Evolutionary conservation across 1,140 invertebrate genomes (phyloP), one percentile per base, ranked within the genome.

Genomic region (Cryptotermes secundus): DNA sequence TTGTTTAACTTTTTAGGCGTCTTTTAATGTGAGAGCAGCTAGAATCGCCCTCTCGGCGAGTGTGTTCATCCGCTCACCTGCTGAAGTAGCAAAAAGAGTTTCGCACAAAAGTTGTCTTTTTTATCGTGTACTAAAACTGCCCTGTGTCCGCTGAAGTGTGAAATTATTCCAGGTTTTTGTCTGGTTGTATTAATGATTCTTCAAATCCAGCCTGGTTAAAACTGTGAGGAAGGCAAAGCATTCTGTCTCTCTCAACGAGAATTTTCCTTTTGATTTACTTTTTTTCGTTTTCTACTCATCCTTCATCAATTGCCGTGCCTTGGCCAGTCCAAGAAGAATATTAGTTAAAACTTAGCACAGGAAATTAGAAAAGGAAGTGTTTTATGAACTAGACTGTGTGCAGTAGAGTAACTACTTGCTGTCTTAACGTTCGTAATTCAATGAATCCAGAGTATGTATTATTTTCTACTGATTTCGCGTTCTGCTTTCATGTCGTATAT

Each of bases 161-260:
- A 72, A 72, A 72, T 72, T 72, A 72, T 72, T 72, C 59, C 59
- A 26, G 26, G 59, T 72, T 72, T 72, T 72, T 31, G 59, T 26
- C 26, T 72, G n/a, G 26, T 72, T 14, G 59, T 31, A 72, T 31
- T 72, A 72, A 72, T 72, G 59, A n/a, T 72, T 31, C 26, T 14
- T 72, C 6, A 72, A 72, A 72, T 31, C 31, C 59, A n/a, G 31
- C 26, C 59, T 72, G 59, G 59, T 72, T 72, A 72, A 72, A 16
- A 72, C 59, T 31, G 59, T 72, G 59, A n/a, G 26, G 6, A 72
- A 72, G 59, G 31, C 59, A 72, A 72, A 72, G 59, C 7, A 14
- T 26, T 59, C 53, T 26, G 19, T 59, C 26, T 26, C n/a, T 31
- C 16, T n/a, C 22, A 59, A n/a, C 12, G 19, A n/a, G 22, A 14